Base-by-base conservation (phyloP, 2,888 invertebrate genomes). In the Orthosia cruda region DNA sequence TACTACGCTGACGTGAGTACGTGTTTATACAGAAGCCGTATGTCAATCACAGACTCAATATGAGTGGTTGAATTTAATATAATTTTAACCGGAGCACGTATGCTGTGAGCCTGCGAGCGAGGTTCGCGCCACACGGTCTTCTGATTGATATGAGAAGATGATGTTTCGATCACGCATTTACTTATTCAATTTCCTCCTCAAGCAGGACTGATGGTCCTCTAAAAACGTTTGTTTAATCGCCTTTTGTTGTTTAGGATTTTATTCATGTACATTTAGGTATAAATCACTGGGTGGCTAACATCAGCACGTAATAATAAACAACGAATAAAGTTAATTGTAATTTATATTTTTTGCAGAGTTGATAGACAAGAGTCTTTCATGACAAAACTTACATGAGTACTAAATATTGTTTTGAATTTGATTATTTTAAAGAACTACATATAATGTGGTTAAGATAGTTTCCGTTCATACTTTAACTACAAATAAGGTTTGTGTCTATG, bases 81-180 rank as follows among this genome's bases (percentile, higher is more conserved):
- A 77, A 77, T 77, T 61, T 77, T 67, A 77, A 11, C 26, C 54
- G 23, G 40, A 77, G 66, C 75, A 23, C 47, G 54, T 26, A 40
- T 9, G 40, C 40, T 40, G 40, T 40, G 40, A 40, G 40, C 40
- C 77, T 75, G 20, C n/a, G 40, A 70, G 69, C 69, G 11, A 50
- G 47, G 47, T 55, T 52, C 32, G 66, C 67, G 73, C 47, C 78
- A 65, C 72, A 77, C 74, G 74, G 80, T 81, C 63, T 63, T 66
- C 82, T 91, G 91, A 91, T 91, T 89, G 90, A 91, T n/a, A n/a
- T n/a, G n/a, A 91, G 90, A 70, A 85, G 84, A 87, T 89, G 86
- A 89, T 87, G 89, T 89, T 87, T 83, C 87, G 79, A 87, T 89
- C 81, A 88, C 84, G 85, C 84, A 81, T 87, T 86, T 81, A 85